Evolutionary conservation across 2,797 vertebrate species (phyloP).

Genomic region (Bucorvus abyssinicus): DNA sequence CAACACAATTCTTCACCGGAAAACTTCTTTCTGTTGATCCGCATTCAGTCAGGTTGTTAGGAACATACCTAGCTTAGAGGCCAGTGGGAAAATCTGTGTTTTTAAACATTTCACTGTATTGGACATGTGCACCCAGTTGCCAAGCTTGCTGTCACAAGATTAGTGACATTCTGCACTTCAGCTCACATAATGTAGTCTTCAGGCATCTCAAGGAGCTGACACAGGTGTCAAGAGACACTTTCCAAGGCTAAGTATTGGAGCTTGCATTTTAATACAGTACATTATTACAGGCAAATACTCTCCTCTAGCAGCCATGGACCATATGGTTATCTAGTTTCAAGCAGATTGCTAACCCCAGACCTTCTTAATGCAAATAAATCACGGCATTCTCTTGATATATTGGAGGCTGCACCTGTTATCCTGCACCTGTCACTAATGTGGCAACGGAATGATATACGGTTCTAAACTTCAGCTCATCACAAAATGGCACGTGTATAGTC

Average conservation of each 20-base stretch:
- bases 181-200: neutral
- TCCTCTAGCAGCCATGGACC: constrained; percentile 48
- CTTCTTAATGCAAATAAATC: constrained; percentile 62
- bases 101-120: neutral
- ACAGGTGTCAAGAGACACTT: constrained; percentile 49
- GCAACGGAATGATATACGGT: constrained; percentile 59
- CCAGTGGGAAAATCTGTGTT: neutral
- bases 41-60: neutral
- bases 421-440: constrained; percentile 53
- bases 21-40: neutral
- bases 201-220: constrained; percentile 55
- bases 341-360: constrained; percentile 67
- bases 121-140: neutral
- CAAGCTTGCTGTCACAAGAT: constrained; percentile 12
- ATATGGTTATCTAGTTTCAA: constrained; percentile 66
- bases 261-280: constrained; percentile 54
- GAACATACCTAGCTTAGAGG: neutral
- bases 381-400: constrained; percentile 55
- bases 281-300: constrained; percentile 54
- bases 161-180: constrained; percentile 22
- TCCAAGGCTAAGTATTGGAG: constrained; percentile 56
- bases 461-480: constrained; percentile 15
- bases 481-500: constrained; percentile 37
- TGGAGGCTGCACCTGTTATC: constrained; percentile 55
- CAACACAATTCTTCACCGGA: constrained; percentile 39